These are phyloP conservation scores for Peromyscus nudipes DNA, from an alignment of 2,797 vertebrate species.

Conservation along the genomic window DNA sequence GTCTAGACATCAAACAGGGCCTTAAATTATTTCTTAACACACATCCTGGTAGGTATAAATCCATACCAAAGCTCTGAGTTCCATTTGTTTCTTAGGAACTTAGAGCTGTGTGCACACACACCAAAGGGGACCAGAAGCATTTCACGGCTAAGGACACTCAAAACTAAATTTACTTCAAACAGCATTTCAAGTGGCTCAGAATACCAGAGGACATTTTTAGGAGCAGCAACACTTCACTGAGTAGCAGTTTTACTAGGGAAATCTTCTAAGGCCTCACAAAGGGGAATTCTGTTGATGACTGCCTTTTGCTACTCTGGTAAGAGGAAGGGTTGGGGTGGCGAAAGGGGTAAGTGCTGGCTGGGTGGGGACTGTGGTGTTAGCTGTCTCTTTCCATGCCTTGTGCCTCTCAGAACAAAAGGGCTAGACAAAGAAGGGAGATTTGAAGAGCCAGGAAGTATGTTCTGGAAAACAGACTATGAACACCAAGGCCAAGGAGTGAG, in stretches of 20 bases:
- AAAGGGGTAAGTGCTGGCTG: not conserved
- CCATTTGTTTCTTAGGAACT: not conserved
- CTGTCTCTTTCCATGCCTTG: not conserved
- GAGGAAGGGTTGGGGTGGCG: not conserved
- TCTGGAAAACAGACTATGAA: not conserved
- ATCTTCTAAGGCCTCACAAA: not conserved
- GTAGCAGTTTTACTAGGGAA: not conserved
- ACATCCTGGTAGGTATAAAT: conserved; percentile 44
- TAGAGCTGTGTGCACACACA: not conserved
- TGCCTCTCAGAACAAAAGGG: not conserved
- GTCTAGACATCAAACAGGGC: conserved; percentile 59
- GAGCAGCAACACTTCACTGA: not conserved
- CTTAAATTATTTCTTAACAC: not conserved
- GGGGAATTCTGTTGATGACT: not conserved
- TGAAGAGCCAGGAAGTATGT: not conserved
- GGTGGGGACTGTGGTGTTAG: too few species aligned
- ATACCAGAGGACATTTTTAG: conserved; percentile 35
- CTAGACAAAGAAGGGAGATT: not conserved
- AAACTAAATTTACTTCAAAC: conserved; percentile 51
- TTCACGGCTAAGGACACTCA: not conserved
- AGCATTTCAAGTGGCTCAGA: conserved; percentile 31
- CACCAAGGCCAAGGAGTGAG: not conserved
- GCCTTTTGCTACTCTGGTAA: not conserved
- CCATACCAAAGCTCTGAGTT: not conserved
- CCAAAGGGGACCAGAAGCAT: not conserved